These are phyloP conservation scores for Gorsachius magnificus DNA, from an alignment of 2,797 vertebrate genomes.

Conservation along the genomic window DNA sequence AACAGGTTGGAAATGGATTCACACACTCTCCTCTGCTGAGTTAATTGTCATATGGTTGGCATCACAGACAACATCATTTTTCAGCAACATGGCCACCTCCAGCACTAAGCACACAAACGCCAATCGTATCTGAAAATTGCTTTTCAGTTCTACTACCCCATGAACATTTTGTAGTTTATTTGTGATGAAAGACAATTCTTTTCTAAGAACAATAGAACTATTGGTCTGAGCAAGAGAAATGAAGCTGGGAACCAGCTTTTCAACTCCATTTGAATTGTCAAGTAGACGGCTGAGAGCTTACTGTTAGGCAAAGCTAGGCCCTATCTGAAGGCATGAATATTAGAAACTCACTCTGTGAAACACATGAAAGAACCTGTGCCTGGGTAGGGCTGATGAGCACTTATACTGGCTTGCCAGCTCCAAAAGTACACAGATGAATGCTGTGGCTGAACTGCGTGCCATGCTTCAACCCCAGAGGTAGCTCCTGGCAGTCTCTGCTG, in stretches of 20 bases:
- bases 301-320: neutral
- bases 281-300: neutral
- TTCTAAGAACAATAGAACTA: conserved; percentile 2
- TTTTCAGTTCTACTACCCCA: neutral
- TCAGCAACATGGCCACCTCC: conserved; percentile 32
- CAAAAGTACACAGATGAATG: neutral
- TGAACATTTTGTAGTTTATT: neutral
- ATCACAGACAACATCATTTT: conserved; percentile 49
- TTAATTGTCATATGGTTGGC: conserved; percentile 44
- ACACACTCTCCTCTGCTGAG: conserved; percentile 24
- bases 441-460: neutral
- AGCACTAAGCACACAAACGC: neutral
- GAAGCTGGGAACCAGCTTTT: neutral
- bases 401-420: neutral
- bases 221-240: conserved; percentile 4
- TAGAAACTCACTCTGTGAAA: neutral
- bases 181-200: conserved; percentile 20
- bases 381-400: neutral
- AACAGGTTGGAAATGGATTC: conserved; percentile 55
- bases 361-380: neutral
- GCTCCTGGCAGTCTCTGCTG: neutral
- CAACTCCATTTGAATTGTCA: neutral
- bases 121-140: neutral
- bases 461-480: neutral
- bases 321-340: neutral